Evolutionary conservation across 2,797 vertebrate species (phyloP).

Genomic region (Avahi laniger): DNA sequence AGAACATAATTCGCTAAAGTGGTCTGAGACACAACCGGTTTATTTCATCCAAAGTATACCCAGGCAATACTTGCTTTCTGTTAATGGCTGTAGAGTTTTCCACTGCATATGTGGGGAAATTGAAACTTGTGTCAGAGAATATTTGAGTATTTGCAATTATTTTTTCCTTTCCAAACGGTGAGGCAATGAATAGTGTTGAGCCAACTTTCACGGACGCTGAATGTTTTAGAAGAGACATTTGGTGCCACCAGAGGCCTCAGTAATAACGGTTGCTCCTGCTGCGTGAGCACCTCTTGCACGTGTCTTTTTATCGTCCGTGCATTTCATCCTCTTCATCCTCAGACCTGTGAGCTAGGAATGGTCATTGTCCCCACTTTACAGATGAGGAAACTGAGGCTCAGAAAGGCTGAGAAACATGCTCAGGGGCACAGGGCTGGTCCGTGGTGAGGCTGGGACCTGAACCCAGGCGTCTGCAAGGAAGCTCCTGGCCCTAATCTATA

Average conservation of each 20-base stretch:
- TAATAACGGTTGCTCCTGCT: neutral
- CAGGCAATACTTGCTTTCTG: neutral
- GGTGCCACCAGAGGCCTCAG: neutral
- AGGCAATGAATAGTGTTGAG: neutral
- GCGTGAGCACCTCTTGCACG: neutral
- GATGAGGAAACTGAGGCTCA: neutral
- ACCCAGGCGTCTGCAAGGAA: neutral
- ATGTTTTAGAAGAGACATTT: neutral
- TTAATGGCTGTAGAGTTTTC: neutral
- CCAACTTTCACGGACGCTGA: neutral
- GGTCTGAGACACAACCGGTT: neutral
- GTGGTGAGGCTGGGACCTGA: too few relatives aligned
- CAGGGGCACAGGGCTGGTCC: neutral
- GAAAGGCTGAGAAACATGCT: neutral
- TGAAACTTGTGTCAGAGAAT: neutral
- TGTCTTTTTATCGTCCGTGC: too few relatives aligned
- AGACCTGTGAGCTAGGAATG: neutral
- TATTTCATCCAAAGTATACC: neutral
- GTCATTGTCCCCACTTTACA: neutral
- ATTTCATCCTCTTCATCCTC: neutral
- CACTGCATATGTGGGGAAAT: neutral
- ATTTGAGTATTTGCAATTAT: neutral
- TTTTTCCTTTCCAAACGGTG: neutral
- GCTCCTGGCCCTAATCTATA: too few relatives aligned
- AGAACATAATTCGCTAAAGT: too few relatives aligned